Conservation (phyloP, 2,888 invertebrate species). For the Liposcelis brunnea region DNA sequence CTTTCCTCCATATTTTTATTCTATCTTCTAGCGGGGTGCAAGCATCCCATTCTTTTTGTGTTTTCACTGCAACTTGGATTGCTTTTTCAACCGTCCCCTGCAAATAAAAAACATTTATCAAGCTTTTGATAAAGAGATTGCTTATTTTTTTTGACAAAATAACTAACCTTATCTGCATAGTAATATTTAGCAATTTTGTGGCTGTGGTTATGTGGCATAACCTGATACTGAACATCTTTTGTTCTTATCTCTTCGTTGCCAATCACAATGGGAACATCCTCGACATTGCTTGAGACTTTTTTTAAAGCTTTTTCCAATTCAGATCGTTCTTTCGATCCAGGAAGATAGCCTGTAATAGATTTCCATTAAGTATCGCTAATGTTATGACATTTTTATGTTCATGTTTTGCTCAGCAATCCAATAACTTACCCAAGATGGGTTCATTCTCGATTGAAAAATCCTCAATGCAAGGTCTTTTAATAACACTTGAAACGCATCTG, state of each 20-base stretch:
- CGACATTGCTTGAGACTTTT: conserved; percentile 41
- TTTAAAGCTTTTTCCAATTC: conserved; percentile 53
- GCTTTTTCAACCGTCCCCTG: conserved; percentile 66
- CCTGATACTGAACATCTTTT: conserved; percentile 60
- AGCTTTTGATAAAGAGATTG: too few relatives aligned
- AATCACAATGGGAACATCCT: conserved; percentile 91
- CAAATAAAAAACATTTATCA: conserved; percentile 12
- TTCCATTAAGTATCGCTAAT: too few relatives aligned
- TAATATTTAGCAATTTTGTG: conserved; percentile 81
- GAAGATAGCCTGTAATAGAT: conserved; percentile 52
- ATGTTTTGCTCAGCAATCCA: too few relatives aligned
- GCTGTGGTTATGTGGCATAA: conserved; percentile 75
- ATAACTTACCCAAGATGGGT: conserved; percentile 44
- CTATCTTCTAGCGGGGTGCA: conserved; percentile 56
- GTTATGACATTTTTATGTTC: too few relatives aligned
- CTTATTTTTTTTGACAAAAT: conserved; percentile 9
- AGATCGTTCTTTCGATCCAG: conserved; percentile 63
- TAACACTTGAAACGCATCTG: conserved; percentile 25
- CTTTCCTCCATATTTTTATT: conserved; percentile 64
- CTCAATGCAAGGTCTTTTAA: conserved; percentile 42
- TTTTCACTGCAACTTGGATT: conserved; percentile 58
- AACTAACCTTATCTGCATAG: conserved; percentile 55
- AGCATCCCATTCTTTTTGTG: conserved; percentile 73
- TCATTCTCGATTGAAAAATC: conserved; percentile 62
- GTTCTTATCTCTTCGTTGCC: conserved; percentile 75